Conservation (phyloP, 2,113 vertebrate genomes). For the Ophthalmolycus amberensis region DNA sequence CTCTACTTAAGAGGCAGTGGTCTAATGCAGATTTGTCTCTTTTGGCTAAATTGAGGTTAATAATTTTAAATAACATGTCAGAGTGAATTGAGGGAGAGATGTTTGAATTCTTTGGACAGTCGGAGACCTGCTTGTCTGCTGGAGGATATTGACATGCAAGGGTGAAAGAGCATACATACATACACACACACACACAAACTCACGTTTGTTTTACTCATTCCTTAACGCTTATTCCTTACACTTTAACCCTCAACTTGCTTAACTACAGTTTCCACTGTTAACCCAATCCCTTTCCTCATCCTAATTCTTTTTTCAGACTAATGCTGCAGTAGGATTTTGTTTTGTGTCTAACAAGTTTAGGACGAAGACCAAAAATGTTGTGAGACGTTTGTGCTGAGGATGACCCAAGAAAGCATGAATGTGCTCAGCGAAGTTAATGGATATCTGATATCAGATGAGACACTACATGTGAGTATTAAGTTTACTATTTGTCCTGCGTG, state of each 20-base stretch:
- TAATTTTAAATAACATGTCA: constrained; percentile 98
- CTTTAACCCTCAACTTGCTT: not conserved
- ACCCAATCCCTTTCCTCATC: not conserved
- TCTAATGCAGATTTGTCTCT: constrained; percentile 94
- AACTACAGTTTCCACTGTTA: too few species aligned
- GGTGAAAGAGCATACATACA: constrained; percentile 41
- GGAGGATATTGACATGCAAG: constrained; percentile 63
- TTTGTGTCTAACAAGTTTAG: not conserved
- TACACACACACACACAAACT: constrained; percentile 10
- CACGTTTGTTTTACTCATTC: constrained; percentile 25
- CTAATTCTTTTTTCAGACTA: not conserved
- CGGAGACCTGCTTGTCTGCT: constrained; percentile 78
- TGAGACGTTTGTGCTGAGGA: not conserved
- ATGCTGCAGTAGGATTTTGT: not conserved
- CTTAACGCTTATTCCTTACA: not conserved
- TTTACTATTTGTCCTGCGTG: too few species aligned
- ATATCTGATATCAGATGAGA: not conserved
- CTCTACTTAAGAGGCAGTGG: constrained; percentile 94
- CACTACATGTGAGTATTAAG: not conserved
- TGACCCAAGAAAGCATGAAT: not conserved
- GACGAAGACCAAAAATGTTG: not conserved
- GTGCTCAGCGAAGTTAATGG: not conserved
- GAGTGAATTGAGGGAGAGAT: constrained; percentile 88
- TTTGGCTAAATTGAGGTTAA: constrained; percentile 98
- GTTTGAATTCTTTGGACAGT: constrained; percentile 90